Percentiles rank a stretch among this genome's conserved stretches.
phyloP scores from a whole-genome alignment of 1,140 invertebrate genomes.

The Brachionus manjavacas region DNA sequence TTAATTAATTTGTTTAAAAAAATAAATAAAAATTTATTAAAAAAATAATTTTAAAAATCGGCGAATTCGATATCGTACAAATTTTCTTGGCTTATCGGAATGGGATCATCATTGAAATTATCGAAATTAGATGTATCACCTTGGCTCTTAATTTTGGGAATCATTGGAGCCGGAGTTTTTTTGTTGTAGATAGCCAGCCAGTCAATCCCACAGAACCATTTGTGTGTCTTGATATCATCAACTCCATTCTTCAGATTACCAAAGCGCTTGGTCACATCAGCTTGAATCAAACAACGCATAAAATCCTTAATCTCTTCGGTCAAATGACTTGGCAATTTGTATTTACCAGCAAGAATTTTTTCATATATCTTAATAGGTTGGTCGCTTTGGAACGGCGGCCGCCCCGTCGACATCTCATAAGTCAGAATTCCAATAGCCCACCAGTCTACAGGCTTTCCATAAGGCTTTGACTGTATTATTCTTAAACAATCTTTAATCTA shows the following conservation, averaged over 20 bases:
- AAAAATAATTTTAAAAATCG: conserved; percentile 34
- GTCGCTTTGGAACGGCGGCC: conserved; percentile 65
- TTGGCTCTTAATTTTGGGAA: conserved; percentile 2
- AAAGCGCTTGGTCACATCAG: conserved; percentile 39
- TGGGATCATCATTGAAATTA: neutral
- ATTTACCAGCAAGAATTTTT: conserved; percentile 44
- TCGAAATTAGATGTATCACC: conserved; percentile 23
- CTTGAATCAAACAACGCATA: conserved; percentile 14
- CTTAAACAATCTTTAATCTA: conserved; percentile 1
- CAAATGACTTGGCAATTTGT: conserved; percentile 19
- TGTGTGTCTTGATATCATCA: conserved; percentile 40
- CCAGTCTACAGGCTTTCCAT: conserved; percentile 42
- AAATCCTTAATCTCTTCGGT: conserved; percentile 39
- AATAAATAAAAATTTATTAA: neutral
- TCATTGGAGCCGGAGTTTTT: conserved; percentile 15
- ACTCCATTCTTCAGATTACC: conserved; percentile 34
- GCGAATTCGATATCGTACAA: conserved; percentile 35
- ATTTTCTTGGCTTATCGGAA: conserved; percentile 15
- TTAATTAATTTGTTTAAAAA: neutral
- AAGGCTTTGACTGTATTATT: conserved; percentile 39
- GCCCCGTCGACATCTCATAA: conserved; percentile 59
- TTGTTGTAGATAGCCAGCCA: conserved; percentile 37
- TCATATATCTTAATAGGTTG: conserved; percentile 46
- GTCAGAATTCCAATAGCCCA: conserved; percentile 60
- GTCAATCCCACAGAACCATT: conserved; percentile 23